Evolutionary conservation across 2,888 invertebrate genomes (phyloP), one percentile per base, ranked within the genome.

Genomic region (Dryocosmus kuriphilus): DNA sequence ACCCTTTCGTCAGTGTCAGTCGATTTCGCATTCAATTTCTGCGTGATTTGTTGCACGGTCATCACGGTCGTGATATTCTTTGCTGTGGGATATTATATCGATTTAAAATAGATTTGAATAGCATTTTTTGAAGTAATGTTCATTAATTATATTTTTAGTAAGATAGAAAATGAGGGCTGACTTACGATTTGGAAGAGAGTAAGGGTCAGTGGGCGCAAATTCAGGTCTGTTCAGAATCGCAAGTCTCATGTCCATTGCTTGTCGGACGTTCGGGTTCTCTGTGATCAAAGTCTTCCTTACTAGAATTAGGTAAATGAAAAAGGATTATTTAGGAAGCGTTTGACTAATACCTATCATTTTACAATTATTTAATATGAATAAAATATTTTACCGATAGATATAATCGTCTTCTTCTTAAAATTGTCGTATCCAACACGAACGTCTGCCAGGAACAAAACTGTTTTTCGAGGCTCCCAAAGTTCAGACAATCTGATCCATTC

Each of bases 381-480:
- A 60, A 6, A 60, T 60, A 14, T 27, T 11, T 6, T 80, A 86
- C 89, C 88, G 77, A 90, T 86, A 2, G 85, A 85, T 19, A 91
- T 63, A 0, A 74, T 71, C 0, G 73, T 84, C 77, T 87, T 88
- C 63, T 90, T 91, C 73, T 87, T 89, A 80, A 87, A 92, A 24
- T 85, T 85, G 81, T 90, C 90, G 82, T 88, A 92, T n/a, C 85
- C 92, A 35, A 96, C 93, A 30, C 93, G 93, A 27, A 94, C 93
- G 88, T 97, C 96, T 2, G 95, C 94, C 78, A 97, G 91, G 90
- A 96, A 96, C 19, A 97, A 89, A 67, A 95, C 93, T 76, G 96
- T 96, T 74, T 94, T 93, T 75, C 94, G 90, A 0, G 95, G 93
- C 78, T 93, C 93, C 97, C 97, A 97, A 73, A 92, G 91, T 79